phyloP scores from a whole-genome alignment of 2,113 vertebrate genomes.

The Cyprinodon variegatus region DNA sequence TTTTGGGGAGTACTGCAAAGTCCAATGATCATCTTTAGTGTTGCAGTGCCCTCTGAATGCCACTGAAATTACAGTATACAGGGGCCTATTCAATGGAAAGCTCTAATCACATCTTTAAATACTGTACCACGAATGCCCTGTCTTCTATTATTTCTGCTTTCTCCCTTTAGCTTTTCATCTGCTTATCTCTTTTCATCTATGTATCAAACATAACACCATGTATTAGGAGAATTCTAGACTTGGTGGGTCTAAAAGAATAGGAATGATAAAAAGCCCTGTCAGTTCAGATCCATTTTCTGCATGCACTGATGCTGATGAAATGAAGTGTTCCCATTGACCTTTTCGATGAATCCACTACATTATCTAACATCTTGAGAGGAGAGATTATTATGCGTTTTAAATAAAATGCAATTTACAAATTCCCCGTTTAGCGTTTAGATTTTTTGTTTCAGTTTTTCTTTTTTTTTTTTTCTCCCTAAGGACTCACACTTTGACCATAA shows the following conservation, averaged over 20 bases:
- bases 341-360: slow-evolving; percentile 14
- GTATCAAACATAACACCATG: not conserved
- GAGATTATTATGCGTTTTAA: slow-evolving; percentile 19
- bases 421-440: not conserved
- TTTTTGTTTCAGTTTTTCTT: slow-evolving; percentile 15
- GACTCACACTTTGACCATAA: slow-evolving; percentile 35
- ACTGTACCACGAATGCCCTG: not conserved
- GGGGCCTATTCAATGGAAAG: not conserved
- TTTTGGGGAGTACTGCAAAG: slow-evolving; percentile 5
- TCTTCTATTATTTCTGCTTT: slow-evolving; percentile 19
- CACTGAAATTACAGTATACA: not conserved
- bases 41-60: slow-evolving; percentile 1
- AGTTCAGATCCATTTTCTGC: slow-evolving; percentile 8
- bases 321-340: slow-evolving; percentile 35
- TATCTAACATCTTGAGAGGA: slow-evolving; percentile 11
- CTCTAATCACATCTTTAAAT: slow-evolving; percentile 22
- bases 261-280: slow-evolving; percentile 13
- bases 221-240: not conserved
- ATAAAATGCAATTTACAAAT: slow-evolving; percentile 7
- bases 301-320: slow-evolving; percentile 14
- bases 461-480: slow-evolving; percentile 14
- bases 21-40: not conserved
- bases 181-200: slow-evolving; percentile 25
- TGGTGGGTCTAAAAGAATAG: not conserved
- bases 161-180: slow-evolving; percentile 10